Evolutionary conservation across 2,888 invertebrate species (phyloP).

Genomic region (Molorchus minor): DNA sequence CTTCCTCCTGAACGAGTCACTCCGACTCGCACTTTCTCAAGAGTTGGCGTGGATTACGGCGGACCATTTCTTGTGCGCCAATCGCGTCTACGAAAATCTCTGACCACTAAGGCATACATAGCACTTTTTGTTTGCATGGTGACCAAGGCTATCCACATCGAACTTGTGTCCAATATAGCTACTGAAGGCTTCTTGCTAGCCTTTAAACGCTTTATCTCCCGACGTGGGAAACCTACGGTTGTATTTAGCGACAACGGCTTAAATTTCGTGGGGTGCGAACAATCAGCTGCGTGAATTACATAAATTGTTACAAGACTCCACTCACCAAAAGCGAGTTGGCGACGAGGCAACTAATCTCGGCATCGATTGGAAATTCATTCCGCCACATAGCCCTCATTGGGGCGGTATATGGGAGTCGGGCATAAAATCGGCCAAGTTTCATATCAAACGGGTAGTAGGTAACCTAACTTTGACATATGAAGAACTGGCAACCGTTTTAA

Average conservation of each 20-base stretch:
- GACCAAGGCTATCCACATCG: slow-evolving; percentile 32
- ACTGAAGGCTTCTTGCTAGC: slow-evolving; percentile 29
- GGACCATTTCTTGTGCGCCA: slow-evolving; percentile 26
- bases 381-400: no score
- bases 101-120: slow-evolving; percentile 23
- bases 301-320: neutral
- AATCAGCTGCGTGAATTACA: neutral
- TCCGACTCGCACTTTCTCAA: slow-evolving; percentile 5
- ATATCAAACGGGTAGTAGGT: slow-evolving; percentile 43
- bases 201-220: slow-evolving; percentile 32
- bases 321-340: no score
- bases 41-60: slow-evolving; percentile 28
- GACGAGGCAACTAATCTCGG: no score
- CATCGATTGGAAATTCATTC: slow-evolving; percentile 53
- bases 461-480: slow-evolving; percentile 44
- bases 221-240: slow-evolving; percentile 18
- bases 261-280: neutral
- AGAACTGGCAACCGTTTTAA: slow-evolving; percentile 47
- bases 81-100: slow-evolving; percentile 7
- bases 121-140: slow-evolving; percentile 32
- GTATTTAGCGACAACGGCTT: slow-evolving; percentile 18
- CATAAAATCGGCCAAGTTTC: slow-evolving; percentile 49
- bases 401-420: slow-evolving; percentile 53
- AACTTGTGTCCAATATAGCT: slow-evolving; percentile 25
- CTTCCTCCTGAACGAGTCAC: slow-evolving; percentile 10